phyloP scores from a whole-genome alignment of 2,797 vertebrate species.

The Lacerta bilineata region DNA sequence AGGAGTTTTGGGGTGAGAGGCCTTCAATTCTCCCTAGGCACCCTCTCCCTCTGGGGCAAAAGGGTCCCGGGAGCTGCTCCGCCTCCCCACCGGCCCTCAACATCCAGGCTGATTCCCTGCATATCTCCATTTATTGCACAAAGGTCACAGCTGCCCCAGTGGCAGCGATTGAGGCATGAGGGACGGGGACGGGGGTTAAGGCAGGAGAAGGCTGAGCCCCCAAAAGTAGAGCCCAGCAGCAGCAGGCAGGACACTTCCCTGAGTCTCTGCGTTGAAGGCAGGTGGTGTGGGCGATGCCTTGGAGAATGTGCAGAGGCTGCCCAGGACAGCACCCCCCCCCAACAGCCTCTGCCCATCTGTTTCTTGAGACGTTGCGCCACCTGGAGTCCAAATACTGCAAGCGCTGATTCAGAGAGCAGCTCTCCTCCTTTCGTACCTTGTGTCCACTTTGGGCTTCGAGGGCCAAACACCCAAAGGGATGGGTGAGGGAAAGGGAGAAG shows the following conservation, averaged over 20 bases:
- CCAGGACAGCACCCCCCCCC: no score
- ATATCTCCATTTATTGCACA: constrained; percentile 27
- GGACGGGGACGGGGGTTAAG: no score
- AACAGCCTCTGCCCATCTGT: accelerated
- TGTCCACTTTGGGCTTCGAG: background rate
- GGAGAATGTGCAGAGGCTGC: background rate
- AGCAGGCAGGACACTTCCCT: background rate
- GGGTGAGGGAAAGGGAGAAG: no score
- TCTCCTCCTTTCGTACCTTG: background rate
- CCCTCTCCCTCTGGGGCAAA: no score
- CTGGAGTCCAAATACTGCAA: background rate
- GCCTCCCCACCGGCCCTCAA: no score
- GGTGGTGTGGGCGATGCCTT: background rate
- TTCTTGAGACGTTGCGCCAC: background rate
- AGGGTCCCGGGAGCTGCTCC: no score
- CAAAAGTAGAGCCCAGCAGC: no score
- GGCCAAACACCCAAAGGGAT: background rate
- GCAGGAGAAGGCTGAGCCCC: background rate
- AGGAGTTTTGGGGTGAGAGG: no score
- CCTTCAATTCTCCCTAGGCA: no score
- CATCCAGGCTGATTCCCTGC: background rate
- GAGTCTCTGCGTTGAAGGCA: background rate
- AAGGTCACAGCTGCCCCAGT: background rate
- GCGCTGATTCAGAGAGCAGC: accelerated
- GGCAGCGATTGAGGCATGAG: background rate